Evolutionary conservation across 2,113 vertebrate genomes (phyloP), one percentile per base, ranked within the genome.

Genomic region (Ondatra zibethicus): DNA sequence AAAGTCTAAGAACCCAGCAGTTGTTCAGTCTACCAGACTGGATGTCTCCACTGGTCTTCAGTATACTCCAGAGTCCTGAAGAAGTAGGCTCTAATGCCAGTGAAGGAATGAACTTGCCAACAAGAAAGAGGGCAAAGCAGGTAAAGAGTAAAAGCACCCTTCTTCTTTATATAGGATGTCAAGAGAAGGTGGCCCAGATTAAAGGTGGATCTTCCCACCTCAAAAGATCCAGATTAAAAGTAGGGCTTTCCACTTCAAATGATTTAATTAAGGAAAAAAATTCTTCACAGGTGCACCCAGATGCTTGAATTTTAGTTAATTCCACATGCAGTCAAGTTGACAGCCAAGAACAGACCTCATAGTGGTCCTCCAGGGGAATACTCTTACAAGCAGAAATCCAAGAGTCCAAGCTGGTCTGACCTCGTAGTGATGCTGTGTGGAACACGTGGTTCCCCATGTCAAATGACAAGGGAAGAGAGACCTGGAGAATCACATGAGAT

Each of bases 301-400:
- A 31, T 63, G n/a, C 7, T 84, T 29, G n/a, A 12, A 2, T 42
- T 84, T 84, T 42, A 84, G 55, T 31, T 84, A 63, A 63, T 17
- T 63, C 58, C n/a, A 42, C 58, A 14, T 42, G 25, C 10, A 27
- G n/a, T 42, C 12, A 84, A n/a, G n/a, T 84, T 42, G 55, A 31
- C 7, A 84, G n/a, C 27, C 13, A 61, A 31, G 58, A 42, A 47
- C 17, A 29, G 58, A 8, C n/a, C 16, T 84, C 14, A 63, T 19
- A 31, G 25, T 63, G 52, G 16, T 36, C 86, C 50, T 77, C 27
- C 17, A 61, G 25, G n/a, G 10, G 9, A 87, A 39, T 94, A 45
- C 1, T 90, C 55, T 42, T 76, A 42, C 42, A 91, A 86, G 70
- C 45, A 93, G n/a, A 94, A 97, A 85, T 29, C 75, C 55, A 91